A percentile compares a stretch with the other conserved stretches of the same genome.
Conservation (phyloP, 2,888 invertebrate species). For the Ptychoptera contaminata region DNA sequence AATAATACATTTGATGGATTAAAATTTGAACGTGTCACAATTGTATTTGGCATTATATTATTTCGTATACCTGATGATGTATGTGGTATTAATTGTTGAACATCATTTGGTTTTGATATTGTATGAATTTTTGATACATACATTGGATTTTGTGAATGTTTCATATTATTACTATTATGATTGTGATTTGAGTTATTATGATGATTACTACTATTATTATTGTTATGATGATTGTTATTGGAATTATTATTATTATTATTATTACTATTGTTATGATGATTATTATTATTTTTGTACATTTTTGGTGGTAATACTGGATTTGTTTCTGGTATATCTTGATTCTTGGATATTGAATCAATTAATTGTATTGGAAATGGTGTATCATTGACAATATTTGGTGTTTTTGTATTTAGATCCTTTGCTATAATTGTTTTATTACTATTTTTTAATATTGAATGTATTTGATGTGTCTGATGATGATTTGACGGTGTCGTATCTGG, state of each 20-base stretch:
- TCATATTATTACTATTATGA: slow-evolving; percentile 10
- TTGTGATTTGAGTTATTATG: slow-evolving; percentile 11
- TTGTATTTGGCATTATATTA: not conserved
- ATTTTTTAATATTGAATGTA: slow-evolving; percentile 13
- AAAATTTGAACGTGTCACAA: slow-evolving; percentile 4
- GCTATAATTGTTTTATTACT: not conserved
- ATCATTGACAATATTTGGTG: slow-evolving; percentile 10
- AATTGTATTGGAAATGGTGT: slow-evolving; percentile 13
- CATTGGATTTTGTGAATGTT: slow-evolving; percentile 10
- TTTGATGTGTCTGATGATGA: slow-evolving; percentile 7
- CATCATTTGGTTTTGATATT: slow-evolving; percentile 11
- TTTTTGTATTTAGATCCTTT: not conserved
- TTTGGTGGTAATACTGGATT: slow-evolving; percentile 30
- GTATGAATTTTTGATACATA: slow-evolving; percentile 14
- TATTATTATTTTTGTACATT: slow-evolving; percentile 28
- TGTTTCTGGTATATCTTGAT: slow-evolving; percentile 11
- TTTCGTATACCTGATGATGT: not conserved
- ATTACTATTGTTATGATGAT: slow-evolving; percentile 9
- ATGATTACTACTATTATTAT: slow-evolving; percentile 9
- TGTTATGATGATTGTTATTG: slow-evolving; percentile 11
- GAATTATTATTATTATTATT: slow-evolving; percentile 11
- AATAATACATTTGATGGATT: slow-evolving; percentile 8
- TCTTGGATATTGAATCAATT: slow-evolving; percentile 12
- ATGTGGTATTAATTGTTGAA: slow-evolving; percentile 1
- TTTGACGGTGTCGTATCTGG: not conserved